Percentiles rank a stretch among this genome's conserved stretches.
phyloP scores from a whole-genome alignment of 1,140 invertebrate species.

The Chlorops oryzae region DNA sequence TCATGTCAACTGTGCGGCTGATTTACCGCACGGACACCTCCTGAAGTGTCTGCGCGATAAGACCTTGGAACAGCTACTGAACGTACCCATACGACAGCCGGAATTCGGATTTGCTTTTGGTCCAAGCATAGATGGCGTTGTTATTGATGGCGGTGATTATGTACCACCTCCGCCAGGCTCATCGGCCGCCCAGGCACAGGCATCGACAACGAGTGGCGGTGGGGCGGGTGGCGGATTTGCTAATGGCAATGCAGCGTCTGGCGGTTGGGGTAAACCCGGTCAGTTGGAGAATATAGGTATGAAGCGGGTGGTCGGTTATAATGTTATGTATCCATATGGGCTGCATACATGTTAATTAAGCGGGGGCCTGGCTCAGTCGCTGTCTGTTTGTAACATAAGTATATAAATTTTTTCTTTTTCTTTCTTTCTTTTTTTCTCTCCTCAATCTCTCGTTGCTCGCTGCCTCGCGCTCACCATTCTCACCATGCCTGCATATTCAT shows the following conservation, averaged over 20 bases:
- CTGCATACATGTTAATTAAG: too few relatives aligned
- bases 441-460: neutral
- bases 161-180: slow-evolving; percentile 39
- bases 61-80: slow-evolving; percentile 65
- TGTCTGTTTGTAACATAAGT: too few relatives aligned
- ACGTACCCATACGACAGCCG: slow-evolving; percentile 69
- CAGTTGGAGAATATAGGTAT: slow-evolving; percentile 43
- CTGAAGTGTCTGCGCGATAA: slow-evolving; percentile 78
- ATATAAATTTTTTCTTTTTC: neutral
- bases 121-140: slow-evolving; percentile 85
- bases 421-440: neutral
- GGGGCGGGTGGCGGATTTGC: slow-evolving; percentile 36
- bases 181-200: slow-evolving; percentile 34
- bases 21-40: slow-evolving; percentile 63
- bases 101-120: slow-evolving; percentile 84
- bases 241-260: slow-evolving; percentile 42
- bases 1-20: slow-evolving; percentile 79
- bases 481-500: neutral
- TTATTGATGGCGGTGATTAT: slow-evolving; percentile 50
- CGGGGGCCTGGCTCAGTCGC: too few relatives aligned
- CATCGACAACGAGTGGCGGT: slow-evolving; percentile 33
- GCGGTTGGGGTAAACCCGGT: slow-evolving; percentile 43
- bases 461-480: neutral
- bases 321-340: too few relatives aligned
- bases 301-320: too few relatives aligned